Evolutionary conservation across 2,888 invertebrate genomes (phyloP), one percentile per base, ranked within the genome.

Genomic region (Eurytoma adleriae): DNA sequence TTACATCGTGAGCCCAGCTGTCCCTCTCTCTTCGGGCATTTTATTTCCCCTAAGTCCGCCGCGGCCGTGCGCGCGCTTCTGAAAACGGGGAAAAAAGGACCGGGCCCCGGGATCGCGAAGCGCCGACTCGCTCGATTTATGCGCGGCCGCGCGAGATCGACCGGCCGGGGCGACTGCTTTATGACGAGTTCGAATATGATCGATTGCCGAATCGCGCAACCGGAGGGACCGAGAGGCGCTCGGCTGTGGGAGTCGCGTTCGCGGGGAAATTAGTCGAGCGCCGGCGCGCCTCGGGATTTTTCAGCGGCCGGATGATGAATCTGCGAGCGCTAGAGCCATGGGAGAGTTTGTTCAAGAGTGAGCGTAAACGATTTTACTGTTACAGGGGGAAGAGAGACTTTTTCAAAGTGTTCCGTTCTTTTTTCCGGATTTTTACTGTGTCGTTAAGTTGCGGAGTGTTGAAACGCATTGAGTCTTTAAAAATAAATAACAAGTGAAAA

Each of bases 1-100:
- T 89, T 88, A 88, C 76, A 78, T 82, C 83, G 80, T 75, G 61
- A n/a, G 64, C 16, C 59, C 56, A 16, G 40, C 59, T 30, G 77
- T 84, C 83, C 27, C 74, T 18, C 20, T 16, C 52, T 40, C 40
- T 10, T 48, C 24, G 77, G 77, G 76, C 84, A 83, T 79, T 80
- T 72, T 66, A 64, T 12, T 69, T n/a, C 18, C 57, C 13, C 61
- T 57, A 14, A 18, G 7, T 30, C 16, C 14, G 14, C 4, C 18
- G 24, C 3, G n/a, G 24, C 4, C n/a, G 24, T n/a, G 62, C n/a
- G 61, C 59, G 67, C 52, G 48, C 59, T 27, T 40, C 59, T 52
- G 72, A 62, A 57, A 62, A 24, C 14, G 52, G 30, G 52, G 52
- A 12, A 59, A 68, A 76, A 57, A 48, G 30, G 13, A 2, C 7